A percentile compares a stretch with the other conserved stretches of the same genome.
Conservation (phyloP, 1,140 invertebrate genomes). For the Danaus melanippus region DNA sequence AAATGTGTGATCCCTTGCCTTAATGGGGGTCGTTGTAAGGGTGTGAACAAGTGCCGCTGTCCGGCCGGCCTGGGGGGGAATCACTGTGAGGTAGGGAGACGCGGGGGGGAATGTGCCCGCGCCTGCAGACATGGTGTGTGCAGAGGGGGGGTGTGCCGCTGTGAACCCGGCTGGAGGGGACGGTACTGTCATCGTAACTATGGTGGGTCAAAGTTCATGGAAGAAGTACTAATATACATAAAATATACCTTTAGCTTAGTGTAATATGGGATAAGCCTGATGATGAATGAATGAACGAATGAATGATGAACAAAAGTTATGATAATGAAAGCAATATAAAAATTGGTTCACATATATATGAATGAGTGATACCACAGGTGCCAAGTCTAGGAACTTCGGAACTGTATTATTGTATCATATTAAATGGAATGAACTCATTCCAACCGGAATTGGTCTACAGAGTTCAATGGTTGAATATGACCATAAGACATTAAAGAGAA, state of each 20-base stretch:
- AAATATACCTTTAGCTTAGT: not conserved
- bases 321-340: too few relatives aligned
- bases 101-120: constrained; percentile 78
- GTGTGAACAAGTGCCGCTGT: constrained; percentile 89
- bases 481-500: too few relatives aligned
- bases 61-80: constrained; percentile 83
- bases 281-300: too few relatives aligned
- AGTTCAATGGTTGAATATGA: too few relatives aligned
- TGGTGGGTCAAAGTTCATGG: constrained; percentile 15
- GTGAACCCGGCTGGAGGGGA: constrained; percentile 82
- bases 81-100: constrained; percentile 87
- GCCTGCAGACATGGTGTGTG: constrained; percentile 83
- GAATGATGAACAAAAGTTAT: too few relatives aligned
- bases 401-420: too few relatives aligned
- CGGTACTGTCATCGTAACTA: constrained; percentile 73
- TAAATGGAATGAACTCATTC: too few relatives aligned
- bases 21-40: constrained; percentile 88
- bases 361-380: too few relatives aligned
- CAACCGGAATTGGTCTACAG: too few relatives aligned
- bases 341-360: too few relatives aligned
- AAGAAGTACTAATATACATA: not conserved
- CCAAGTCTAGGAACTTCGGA: too few relatives aligned
- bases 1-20: constrained; percentile 92
- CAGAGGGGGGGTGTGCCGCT: constrained; percentile 78
- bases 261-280: too few relatives aligned